Evolutionary conservation across 2,113 vertebrate genomes (phyloP), one percentile per base, ranked within the genome.

Genomic region (Ursus arctos): DNA sequence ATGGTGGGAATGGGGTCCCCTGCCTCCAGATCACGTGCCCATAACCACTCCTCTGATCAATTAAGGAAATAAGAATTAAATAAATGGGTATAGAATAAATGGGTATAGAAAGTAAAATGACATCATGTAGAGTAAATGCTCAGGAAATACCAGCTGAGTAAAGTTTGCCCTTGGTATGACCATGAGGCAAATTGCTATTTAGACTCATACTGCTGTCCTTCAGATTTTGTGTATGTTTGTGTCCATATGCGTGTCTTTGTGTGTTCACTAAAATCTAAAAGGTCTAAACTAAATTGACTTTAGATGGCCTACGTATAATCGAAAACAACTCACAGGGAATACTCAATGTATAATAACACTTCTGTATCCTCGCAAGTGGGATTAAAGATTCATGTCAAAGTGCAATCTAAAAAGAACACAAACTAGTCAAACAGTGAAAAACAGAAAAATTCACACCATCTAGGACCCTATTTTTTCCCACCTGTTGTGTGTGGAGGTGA

Each of bases 401-500:
- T 82, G 14, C 36, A 74, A 36, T 67, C 49, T 94, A 43, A 85
- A 94, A 97, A 51, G 26, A 88, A n/a, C 40, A 95, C 31, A 94
- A 93, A 93, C 40, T 47, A 49, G 3, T 14, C 5, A 65, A 51
- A 51, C 7, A 53, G 10, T 69, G 40, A 93, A 88, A 96, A 87
- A 11, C 19, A 84, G 33, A 76, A 91, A 80, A 82, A 43, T 43
- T 11, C 7, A 19, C 3, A 0, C 55, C 36, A 12, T 24, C 18
- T 77, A 59, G 15, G 13, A 40, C 7, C 10, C 4, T 12, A 1
- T 36, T 51, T 63, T 77, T 71, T 24, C 16, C 40, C 51, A 22
- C 22, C 8, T 36, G 2, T 63, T 82, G 18, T 57, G 22, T 91
- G 40, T 89, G 19, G 51, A 69, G 88, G 13, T n/a, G 49, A 65